These are phyloP conservation scores for Marmota monax DNA, from an alignment of 2,113 vertebrate genomes.

Conservation along the genomic window DNA sequence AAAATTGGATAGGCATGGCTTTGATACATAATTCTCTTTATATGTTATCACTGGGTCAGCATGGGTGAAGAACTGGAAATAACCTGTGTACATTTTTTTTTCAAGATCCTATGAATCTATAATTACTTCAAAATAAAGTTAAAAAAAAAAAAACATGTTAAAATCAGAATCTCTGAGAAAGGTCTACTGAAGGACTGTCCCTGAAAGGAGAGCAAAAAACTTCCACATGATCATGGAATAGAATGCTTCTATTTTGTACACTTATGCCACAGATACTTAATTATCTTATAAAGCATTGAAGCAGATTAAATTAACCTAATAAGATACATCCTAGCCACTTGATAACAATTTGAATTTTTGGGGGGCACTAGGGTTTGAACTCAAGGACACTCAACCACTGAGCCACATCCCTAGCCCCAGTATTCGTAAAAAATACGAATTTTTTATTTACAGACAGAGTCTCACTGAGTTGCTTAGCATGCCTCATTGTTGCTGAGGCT, in stretches of 20 bases:
- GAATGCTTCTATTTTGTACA: not conserved
- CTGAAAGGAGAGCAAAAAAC: not conserved
- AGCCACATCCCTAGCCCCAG: too few relatives aligned
- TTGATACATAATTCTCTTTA: not conserved
- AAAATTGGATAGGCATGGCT: not conserved
- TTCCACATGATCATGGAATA: not conserved
- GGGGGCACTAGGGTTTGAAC: too few relatives aligned
- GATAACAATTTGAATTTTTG: constrained; percentile 6
- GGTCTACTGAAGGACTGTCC: not conserved
- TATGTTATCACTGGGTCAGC: not conserved
- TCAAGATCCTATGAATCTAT: constrained; percentile 7
- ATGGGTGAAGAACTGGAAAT: not conserved
- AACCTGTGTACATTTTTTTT: not conserved
- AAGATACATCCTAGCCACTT: not conserved
- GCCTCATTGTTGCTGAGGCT: too few relatives aligned
- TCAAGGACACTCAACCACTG: too few relatives aligned
- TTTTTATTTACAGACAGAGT: too few relatives aligned
- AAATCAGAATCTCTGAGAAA: not conserved
- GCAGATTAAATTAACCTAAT: not conserved
- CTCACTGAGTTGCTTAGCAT: too few relatives aligned
- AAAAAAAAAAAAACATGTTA: not conserved
- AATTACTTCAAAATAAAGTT: constrained; percentile 19
- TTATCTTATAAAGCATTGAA: not conserved
- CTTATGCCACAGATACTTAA: not conserved
- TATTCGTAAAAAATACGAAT: too few relatives aligned